Evolutionary conservation across 2,113 vertebrate genomes (phyloP), one percentile per base, ranked within the genome.

Genomic region (Aptenodytes patagonicus): DNA sequence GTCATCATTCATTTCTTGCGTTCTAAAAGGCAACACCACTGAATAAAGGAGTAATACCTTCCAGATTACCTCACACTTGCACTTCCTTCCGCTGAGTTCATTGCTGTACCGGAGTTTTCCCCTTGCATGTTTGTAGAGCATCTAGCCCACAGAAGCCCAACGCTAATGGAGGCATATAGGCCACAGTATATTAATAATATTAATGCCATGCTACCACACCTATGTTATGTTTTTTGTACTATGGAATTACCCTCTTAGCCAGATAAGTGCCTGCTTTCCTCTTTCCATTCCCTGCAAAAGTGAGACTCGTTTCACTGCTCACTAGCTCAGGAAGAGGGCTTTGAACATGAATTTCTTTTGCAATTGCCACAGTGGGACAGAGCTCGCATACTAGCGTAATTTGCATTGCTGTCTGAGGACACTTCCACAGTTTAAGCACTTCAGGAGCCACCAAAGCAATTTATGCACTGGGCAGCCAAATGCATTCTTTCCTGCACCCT

Each of bases 401-500:
- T 96, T 95, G 78, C 93, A 90, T 93, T 62, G 91, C 93, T 81
- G 73, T 94, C 91, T 97, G 91, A 95, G 84, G 91, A 90, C 71
- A 42, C 57, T 89, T 92, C 52, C 65, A 4, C 11, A 34, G 46
- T 58, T 95, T 91, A 91, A 96, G 95, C 73, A 58, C 91, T 91
- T 91, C 42, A 86, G 95, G 91, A 95, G 75, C 87, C 87, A 77
- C 93, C 81, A 96, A 96, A 95, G 94, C 94, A 95, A 91, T 95
- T 95, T 95, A 31, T 83, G 58, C 81, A 17, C 62, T n/a, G 93
- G 94, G 91, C 78, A 95, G 86, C 66, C 73, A 65, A 89, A 93
- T 44, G 29, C 65, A 13, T 83, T 87, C 52, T 49, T 82, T 57
- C 18, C 73, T 75, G 61, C 42, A 15, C 54, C 93, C 87, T 76